Evolutionary conservation across 2,888 invertebrate genomes (phyloP).

Genomic region (Julus scandinavius): DNA sequence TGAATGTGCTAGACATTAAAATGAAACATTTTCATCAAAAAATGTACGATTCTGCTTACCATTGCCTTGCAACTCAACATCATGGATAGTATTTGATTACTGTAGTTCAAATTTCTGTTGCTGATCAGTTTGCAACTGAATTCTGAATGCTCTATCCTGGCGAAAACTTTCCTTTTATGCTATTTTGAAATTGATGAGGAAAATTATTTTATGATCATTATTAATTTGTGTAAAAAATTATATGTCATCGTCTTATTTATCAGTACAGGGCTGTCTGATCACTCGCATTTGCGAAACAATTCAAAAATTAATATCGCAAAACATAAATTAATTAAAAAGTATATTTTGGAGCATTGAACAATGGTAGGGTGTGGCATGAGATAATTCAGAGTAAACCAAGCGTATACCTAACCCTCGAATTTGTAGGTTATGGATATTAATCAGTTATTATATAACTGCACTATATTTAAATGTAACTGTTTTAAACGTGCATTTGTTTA

Average conservation of each 20-base stretch:
- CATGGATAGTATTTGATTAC: not conserved
- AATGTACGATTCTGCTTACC: not conserved
- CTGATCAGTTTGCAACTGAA: not conserved
- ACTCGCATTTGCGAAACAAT: conserved; percentile 26
- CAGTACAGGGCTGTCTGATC: conserved; percentile 7
- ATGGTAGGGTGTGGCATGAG: not conserved
- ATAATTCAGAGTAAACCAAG: not conserved
- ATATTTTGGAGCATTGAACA: not conserved
- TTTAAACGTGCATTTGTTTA: too few species aligned
- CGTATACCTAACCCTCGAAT: not conserved
- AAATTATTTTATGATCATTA: not conserved
- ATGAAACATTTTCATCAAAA: not conserved
- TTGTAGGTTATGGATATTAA: not conserved
- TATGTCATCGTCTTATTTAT: not conserved
- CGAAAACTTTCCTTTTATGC: not conserved
- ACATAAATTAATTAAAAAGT: not conserved
- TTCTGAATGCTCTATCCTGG: not conserved
- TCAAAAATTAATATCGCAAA: not conserved
- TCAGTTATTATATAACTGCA: too few species aligned
- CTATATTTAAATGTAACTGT: too few species aligned
- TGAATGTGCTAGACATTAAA: too few species aligned
- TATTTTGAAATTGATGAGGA: not conserved
- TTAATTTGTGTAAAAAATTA: not conserved
- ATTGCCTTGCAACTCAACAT: not conserved
- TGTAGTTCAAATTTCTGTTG: not conserved